Percentiles rank a stretch among this genome's conserved stretches.
These are phyloP conservation scores for Azemiops feae DNA, from an alignment of 2,113 vertebrate species.

Conservation along the genomic window DNA sequence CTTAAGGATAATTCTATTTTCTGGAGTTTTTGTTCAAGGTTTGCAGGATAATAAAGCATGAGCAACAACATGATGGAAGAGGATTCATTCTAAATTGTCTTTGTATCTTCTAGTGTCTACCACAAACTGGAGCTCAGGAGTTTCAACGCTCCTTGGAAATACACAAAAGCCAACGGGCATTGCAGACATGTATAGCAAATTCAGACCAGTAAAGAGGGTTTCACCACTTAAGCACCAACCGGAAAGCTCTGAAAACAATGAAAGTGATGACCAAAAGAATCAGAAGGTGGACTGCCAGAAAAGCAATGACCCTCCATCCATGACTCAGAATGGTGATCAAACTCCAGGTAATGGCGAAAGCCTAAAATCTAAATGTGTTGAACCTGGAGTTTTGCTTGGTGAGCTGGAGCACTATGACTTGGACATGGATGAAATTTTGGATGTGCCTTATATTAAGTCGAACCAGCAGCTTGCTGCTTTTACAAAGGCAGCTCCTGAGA, in stretches of 20 bases:
- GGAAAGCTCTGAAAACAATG: constrained; percentile 83
- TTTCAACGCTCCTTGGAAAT: constrained; percentile 77
- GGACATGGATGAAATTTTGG: constrained; percentile 99
- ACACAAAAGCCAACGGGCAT: constrained; percentile 89
- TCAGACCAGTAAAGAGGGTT: constrained; percentile 94
- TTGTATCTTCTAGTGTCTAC: constrained; percentile 76
- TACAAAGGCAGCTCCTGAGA: constrained; percentile 80
- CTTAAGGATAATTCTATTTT: not conserved
- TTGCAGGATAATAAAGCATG: not conserved
- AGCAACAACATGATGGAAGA: not conserved
- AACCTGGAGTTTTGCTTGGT: constrained; percentile 73
- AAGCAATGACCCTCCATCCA: constrained; percentile 67
- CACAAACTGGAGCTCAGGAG: constrained; percentile 86
- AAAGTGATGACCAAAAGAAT: constrained; percentile 79
- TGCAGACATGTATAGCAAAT: constrained; percentile 91
- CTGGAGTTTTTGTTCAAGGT: not conserved
- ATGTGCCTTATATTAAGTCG: constrained; percentile 97
- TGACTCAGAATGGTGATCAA: constrained; percentile 52
- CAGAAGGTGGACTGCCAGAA: constrained; percentile 77
- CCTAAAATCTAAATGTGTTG: constrained; percentile 69
- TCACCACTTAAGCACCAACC: constrained; percentile 96
- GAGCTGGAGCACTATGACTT: constrained; percentile 97
- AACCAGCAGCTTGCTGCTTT: constrained; percentile 86
- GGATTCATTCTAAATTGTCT: constrained; percentile 30
- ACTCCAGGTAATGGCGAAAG: constrained; percentile 62